phyloP scores from a whole-genome alignment of 53 echinoderm and acorn worm species.

The Echinometra lucunter region DNA sequence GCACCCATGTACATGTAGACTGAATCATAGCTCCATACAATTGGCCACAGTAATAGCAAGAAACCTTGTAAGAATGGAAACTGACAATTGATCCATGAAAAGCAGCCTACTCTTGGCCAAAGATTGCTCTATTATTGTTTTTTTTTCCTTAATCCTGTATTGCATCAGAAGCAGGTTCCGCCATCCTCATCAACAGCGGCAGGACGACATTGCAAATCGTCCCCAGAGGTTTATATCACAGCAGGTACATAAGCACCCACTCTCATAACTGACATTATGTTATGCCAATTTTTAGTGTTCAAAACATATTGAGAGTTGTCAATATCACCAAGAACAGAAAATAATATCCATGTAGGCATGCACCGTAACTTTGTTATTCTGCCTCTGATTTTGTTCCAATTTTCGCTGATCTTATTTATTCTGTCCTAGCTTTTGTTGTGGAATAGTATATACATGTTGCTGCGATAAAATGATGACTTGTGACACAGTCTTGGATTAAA shows the following conservation, averaged over 20 bases:
- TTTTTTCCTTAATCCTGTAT: constrained; percentile 20
- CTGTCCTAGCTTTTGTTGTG: too few species aligned
- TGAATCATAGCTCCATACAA: background rate
- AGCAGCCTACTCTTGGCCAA: background rate
- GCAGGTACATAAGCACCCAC: background rate
- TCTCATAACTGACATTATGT: background rate
- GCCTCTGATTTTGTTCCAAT: too few species aligned
- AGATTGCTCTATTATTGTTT: background rate
- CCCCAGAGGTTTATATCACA: constrained; percentile 35
- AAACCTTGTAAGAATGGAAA: background rate
- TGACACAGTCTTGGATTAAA: too few species aligned
- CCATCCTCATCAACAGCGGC: constrained; percentile 23
- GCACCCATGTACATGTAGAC: too few species aligned
- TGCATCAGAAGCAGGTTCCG: constrained; percentile 51
- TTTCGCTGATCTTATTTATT: too few species aligned
- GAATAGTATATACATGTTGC: too few species aligned
- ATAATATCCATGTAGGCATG: too few species aligned
- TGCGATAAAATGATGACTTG: too few species aligned
- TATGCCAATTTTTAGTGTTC: too few species aligned
- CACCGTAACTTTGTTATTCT: too few species aligned
- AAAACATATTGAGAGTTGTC: too few species aligned
- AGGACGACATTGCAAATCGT: constrained; percentile 29
- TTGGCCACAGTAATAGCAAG: background rate
- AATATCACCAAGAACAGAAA: too few species aligned
- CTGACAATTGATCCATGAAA: background rate